These are phyloP conservation scores for Drosophila nr. fundita DNA, from an alignment of 2,888 invertebrate species.

Conservation along the genomic window DNA sequence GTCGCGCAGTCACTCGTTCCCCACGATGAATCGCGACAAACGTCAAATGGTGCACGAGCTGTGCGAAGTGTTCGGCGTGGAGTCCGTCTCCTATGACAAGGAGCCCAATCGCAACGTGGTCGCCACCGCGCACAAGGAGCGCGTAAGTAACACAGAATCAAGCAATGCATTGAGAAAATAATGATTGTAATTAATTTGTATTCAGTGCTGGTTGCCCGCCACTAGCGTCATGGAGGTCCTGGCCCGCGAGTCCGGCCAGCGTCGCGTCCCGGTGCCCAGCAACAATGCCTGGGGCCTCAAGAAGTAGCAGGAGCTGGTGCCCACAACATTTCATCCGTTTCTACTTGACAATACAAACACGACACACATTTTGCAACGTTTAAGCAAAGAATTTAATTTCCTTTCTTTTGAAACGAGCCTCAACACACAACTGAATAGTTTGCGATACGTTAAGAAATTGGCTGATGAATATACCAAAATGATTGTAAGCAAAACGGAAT, in stretches of 20 bases:
- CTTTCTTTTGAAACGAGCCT: constrained; percentile 11
- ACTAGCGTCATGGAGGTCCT: constrained; percentile 93
- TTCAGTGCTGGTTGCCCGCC: constrained; percentile 94
- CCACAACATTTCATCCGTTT: constrained; percentile 21
- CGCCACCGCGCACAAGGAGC: constrained; percentile 93
- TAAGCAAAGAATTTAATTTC: background rate
- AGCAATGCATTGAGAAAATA: background rate
- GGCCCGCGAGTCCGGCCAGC: constrained; percentile 91
- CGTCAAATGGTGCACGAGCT: constrained; percentile 96
- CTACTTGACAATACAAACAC: constrained; percentile 40
- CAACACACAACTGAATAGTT: constrained; percentile 20
- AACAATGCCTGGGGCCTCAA: constrained; percentile 85
- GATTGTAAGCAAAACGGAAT: constrained; percentile 11
- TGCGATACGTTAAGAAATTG: constrained; percentile 10
- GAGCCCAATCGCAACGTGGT: constrained; percentile 98
- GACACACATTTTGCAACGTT: constrained; percentile 25
- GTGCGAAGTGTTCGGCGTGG: constrained; percentile 97
- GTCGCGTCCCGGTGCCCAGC: constrained; percentile 92
- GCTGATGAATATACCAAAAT: constrained; percentile 43
- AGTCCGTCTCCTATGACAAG: constrained; percentile 96
- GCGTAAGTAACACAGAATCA: constrained; percentile 85
- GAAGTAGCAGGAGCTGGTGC: constrained; percentile 62
- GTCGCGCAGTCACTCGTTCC: constrained; percentile 94
- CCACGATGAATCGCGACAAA: constrained; percentile 96
- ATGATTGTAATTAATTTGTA: background rate